Evolutionary conservation across 2,113 vertebrate species (phyloP).

Genomic region (Callithrix jacchus): DNA sequence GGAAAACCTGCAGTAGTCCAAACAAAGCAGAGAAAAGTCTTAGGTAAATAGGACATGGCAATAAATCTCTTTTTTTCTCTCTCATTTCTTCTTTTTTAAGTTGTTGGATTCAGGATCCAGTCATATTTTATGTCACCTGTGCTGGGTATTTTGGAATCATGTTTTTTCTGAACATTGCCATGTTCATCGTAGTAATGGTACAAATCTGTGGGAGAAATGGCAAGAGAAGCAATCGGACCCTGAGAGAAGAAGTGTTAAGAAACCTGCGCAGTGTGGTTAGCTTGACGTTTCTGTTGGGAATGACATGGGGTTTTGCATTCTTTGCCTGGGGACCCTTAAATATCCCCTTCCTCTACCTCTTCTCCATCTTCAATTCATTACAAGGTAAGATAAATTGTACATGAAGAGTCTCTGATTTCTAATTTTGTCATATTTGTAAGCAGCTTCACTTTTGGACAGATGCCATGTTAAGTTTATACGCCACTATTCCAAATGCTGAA

Average conservation of each 20-base stretch:
- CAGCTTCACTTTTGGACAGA: neutral
- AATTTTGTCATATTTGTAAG: neutral
- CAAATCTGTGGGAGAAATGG: constrained; percentile 98
- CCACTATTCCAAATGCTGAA: neutral
- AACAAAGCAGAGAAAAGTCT: neutral
- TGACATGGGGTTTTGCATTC: constrained; percentile 99
- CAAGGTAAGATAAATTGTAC: constrained; percentile 88
- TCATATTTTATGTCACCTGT: constrained; percentile 93
- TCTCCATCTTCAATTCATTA: constrained; percentile 97
- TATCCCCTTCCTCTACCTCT: constrained; percentile 94
- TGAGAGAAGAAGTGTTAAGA: constrained; percentile 93
- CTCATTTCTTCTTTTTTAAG: constrained; percentile 78
- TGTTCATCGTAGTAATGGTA: constrained; percentile 98
- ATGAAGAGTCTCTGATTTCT: neutral
- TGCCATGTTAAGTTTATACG: neutral
- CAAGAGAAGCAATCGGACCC: constrained; percentile 92
- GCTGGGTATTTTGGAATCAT: constrained; percentile 94
- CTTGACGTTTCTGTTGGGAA: constrained; percentile 96
- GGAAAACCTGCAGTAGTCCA: neutral
- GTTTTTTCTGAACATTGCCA: constrained; percentile 96
- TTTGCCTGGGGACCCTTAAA: constrained; percentile 94
- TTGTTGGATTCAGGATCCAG: constrained; percentile 91
- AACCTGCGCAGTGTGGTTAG: constrained; percentile 95
- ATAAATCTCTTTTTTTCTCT: neutral
- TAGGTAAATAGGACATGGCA: neutral